phyloP scores from a whole-genome alignment of 2,113 vertebrate species.

The Phaetusa simplex region DNA sequence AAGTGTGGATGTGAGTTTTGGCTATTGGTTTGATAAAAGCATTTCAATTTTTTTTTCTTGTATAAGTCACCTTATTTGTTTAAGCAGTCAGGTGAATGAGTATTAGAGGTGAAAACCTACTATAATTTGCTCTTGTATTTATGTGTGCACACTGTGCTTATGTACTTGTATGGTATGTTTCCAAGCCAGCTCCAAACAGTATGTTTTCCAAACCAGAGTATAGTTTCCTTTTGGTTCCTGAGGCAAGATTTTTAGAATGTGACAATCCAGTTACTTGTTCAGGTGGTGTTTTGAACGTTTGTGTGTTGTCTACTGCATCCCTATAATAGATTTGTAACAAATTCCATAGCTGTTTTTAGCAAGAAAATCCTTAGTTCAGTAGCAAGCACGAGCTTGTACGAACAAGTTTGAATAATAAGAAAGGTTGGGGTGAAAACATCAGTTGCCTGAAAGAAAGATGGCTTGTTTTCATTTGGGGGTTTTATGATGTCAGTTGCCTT shows the following conservation, averaged over 20 bases:
- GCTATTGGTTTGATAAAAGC: not conserved
- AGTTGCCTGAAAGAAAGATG: not conserved
- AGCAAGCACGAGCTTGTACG: not conserved
- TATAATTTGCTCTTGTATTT: not conserved
- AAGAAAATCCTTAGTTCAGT: not conserved
- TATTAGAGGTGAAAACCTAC: not conserved
- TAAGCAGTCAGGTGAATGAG: not conserved
- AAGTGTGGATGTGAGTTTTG: not conserved
- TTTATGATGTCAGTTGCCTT: constrained; percentile 3
- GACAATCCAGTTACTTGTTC: not conserved
- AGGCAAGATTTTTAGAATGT: not conserved
- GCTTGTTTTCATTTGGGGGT: not conserved
- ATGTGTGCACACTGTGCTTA: not conserved
- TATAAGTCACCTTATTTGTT: not conserved
- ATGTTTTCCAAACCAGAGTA: not conserved
- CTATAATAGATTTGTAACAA: not conserved
- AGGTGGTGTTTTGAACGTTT: not conserved
- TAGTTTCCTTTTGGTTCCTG: not conserved
- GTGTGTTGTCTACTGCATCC: not conserved
- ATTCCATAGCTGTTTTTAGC: not conserved
- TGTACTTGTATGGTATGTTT: rapidly evolving
- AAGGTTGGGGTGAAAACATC: not conserved
- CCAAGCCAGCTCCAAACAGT: not conserved
- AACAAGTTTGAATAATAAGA: not conserved
- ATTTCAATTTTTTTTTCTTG: not conserved